Base-by-base conservation (phyloP, 2,113 vertebrate genomes). In the Pseudonaja textilis region DNA sequence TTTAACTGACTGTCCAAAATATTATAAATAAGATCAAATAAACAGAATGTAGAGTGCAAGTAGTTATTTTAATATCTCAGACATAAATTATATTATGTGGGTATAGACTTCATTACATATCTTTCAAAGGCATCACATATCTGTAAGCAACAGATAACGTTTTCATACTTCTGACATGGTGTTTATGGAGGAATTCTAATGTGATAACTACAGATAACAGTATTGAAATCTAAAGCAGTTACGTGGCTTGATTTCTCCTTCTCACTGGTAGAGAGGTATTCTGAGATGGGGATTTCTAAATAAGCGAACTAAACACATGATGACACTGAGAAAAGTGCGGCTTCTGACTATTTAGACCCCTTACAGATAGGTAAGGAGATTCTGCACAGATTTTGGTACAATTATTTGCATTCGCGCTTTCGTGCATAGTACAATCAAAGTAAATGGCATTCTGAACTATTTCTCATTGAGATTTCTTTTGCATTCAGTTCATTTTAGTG, bases 31-130 rank as follows among this genome's bases (percentile, higher is more conserved):
- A 91, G n/a, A 1, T 47, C 87, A 90, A 0, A 3, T 1, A 26
- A 42, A 3, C 91, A 45, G 89, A 85, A 93, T 95, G 8, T 89
- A 69, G 50, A 26, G 3, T 4, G 2, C 64, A 5, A 64, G 14
- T 85, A 26, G 81, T 59, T 29, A 55, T 26, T 93, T 95, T 91
- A 95, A 47, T 34, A 42, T 87, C 34, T 93, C 54, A n/a, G 3
- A 81, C 95, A 59, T 92, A 69, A 95, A 86, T 87, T 85, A 85
- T 56, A 86, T 39, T 7, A 0, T 85, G 4, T 59, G 29, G 39
- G 91, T 45, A 59, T 57, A 50, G 12, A 23, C 93, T 96, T 94
- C 90, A 26, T 88, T 91, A 85, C 20, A 61, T 85, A 22, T n/a
- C 6, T 39, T 92, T 87, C 87, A 93, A 92, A 94, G 81, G 61